Evolutionary conservation across 2,797 vertebrate genomes (phyloP).

Genomic region (Brachymystax lenok): DNA sequence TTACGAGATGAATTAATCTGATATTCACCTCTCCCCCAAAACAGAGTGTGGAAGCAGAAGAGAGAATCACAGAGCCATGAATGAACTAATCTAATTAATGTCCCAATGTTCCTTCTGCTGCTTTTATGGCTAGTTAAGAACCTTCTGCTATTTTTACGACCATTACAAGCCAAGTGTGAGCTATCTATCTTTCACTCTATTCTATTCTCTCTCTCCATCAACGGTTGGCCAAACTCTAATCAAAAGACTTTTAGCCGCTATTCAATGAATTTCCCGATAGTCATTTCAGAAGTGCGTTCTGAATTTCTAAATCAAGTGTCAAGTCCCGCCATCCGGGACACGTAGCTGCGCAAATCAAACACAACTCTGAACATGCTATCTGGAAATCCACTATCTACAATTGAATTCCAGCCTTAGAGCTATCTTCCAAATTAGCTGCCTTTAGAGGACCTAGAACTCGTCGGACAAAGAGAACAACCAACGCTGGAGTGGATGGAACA

Average conservation of each 20-base stretch:
- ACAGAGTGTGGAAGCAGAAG: conserved; percentile 75
- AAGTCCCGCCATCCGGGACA: conserved; percentile 24
- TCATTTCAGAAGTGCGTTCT: conserved; percentile 53
- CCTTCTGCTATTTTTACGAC: conserved; percentile 78
- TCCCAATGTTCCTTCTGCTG: conserved; percentile 70
- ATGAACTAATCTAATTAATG: conserved; percentile 80
- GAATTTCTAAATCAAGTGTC: neutral
- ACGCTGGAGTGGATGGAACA: conserved; percentile 30
- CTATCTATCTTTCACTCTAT: conserved; percentile 66
- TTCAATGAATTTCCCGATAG: conserved; percentile 1
- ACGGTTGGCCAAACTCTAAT: conserved; percentile 59
- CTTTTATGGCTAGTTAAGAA: conserved; percentile 80
- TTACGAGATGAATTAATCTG: conserved; percentile 61
- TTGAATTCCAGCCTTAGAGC: neutral
- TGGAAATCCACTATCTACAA: conserved; percentile 53
- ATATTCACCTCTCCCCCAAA: conserved; percentile 61
- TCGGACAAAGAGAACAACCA: conserved; percentile 36
- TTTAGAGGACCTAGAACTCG: conserved; percentile 14
- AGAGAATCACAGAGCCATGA: conserved; percentile 75
- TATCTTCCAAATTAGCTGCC: conserved; percentile 54
- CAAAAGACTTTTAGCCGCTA: neutral
- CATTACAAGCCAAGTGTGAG: conserved; percentile 74
- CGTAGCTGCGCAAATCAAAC: neutral
- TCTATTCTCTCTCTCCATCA: conserved; percentile 54
- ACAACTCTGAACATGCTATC: neutral